Conservation (phyloP, 2,888 invertebrate species). For the Spisula solida region DNA sequence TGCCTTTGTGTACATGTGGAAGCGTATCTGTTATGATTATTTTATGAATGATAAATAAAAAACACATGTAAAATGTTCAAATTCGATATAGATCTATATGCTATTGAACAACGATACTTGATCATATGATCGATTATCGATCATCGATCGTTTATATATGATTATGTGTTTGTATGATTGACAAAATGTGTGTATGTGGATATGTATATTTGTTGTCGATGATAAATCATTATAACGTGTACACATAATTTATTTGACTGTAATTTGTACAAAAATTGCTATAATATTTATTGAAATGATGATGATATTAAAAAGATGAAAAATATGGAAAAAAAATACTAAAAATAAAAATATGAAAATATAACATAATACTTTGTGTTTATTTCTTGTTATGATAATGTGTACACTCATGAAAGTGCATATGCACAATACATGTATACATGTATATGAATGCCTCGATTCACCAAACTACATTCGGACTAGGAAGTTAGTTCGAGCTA, state of each 20-base stretch:
- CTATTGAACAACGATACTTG: background rate
- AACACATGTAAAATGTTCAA: background rate
- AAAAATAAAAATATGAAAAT: slow-evolving; percentile 34
- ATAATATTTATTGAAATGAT: slow-evolving; percentile 39
- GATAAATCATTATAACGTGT: background rate
- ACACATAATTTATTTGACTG: slow-evolving; percentile 22
- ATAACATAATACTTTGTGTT: background rate
- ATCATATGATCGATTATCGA: background rate
- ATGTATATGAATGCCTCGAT: background rate
- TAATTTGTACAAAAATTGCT: background rate
- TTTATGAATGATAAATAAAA: background rate
- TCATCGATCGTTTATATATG: too few relatives aligned
- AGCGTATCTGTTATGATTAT: too few relatives aligned
- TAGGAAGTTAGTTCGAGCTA: too few relatives aligned
- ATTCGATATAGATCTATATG: background rate
- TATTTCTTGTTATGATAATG: background rate
- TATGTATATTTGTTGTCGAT: background rate
- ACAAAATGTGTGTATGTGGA: background rate
- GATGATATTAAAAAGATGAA: background rate
- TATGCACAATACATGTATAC: too few relatives aligned
- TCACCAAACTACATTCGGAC: too few relatives aligned
- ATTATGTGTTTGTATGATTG: background rate
- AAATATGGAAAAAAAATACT: slow-evolving; percentile 20
- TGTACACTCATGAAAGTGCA: too few relatives aligned
- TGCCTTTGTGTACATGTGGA: background rate